These are phyloP conservation scores for Drosophila repletoides DNA, from an alignment of 1,140 invertebrate species.

Conservation along the genomic window DNA sequence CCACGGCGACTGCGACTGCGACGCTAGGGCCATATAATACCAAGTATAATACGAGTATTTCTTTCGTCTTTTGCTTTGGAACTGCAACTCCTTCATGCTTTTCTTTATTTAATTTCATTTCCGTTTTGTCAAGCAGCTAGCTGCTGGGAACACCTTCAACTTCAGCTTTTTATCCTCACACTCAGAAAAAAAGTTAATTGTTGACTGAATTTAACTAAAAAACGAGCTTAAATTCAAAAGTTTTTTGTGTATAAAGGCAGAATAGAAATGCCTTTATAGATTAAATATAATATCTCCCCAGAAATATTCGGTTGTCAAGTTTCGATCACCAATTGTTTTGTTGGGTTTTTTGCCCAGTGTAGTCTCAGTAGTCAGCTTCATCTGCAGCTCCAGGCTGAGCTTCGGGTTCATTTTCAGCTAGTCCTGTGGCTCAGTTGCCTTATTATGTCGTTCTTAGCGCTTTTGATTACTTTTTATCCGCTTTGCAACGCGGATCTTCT, in stretches of 20 bases:
- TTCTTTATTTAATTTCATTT: slow-evolving; percentile 75
- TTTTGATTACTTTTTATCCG: slow-evolving; percentile 81
- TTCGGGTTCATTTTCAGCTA: slow-evolving; percentile 14
- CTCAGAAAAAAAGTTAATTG: no score
- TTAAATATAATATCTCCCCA: no score
- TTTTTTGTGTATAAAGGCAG: no score
- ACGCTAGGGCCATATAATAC: slow-evolving; percentile 26
- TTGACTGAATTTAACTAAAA: no score
- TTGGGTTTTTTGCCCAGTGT: no score
- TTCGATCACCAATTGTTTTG: no score
- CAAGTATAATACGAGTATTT: slow-evolving; percentile 24
- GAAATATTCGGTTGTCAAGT: no score
- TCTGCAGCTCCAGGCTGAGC: slow-evolving; percentile 7
- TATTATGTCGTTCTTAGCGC: slow-evolving; percentile 80
- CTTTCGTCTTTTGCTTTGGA: neutral
- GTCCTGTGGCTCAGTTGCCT: slow-evolving; percentile 57
- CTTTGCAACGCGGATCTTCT: slow-evolving; percentile 61
- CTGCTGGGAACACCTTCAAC: slow-evolving; percentile 60
- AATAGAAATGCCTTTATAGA: no score
- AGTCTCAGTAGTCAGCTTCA: neutral
- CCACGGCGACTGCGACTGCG: neutral
- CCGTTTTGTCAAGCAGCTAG: slow-evolving; percentile 67
- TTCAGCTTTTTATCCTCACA: no score
- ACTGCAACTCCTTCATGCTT: slow-evolving; percentile 51
- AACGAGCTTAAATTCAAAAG: no score